A percentile compares a stretch with the other conserved stretches of the same genome.
phyloP scores from a whole-genome alignment of 2,113 vertebrate genomes.

The Trogon melanurus region DNA sequence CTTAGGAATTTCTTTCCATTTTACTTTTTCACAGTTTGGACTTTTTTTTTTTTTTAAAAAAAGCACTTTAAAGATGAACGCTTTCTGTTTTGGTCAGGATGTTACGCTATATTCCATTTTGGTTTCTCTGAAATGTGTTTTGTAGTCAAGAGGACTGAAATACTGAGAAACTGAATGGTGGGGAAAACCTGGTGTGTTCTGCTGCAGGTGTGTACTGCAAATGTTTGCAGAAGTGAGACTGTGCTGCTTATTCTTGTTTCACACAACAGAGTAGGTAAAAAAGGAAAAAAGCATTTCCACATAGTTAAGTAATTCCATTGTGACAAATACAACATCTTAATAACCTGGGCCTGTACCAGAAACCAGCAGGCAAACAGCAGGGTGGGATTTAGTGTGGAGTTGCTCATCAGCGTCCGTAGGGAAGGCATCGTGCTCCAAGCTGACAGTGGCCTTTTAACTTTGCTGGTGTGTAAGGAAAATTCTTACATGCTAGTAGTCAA shows the following conservation, averaged over 20 bases:
- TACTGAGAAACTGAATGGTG: not conserved
- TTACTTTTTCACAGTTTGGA: not conserved
- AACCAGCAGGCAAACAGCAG: not conserved
- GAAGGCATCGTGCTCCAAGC: not conserved
- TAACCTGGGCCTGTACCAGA: not conserved
- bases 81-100: not conserved
- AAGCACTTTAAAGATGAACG: not conserved
- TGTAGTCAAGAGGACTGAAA: not conserved
- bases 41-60: not conserved
- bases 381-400: not conserved
- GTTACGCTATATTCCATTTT: not conserved
- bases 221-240: not conserved
- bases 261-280: not conserved
- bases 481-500: not conserved
- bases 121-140: not conserved
- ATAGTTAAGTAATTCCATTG: not conserved
- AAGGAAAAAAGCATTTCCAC: not conserved
- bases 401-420: not conserved
- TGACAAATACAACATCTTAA: not conserved
- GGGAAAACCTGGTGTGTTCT: not conserved
- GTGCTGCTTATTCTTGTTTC: not conserved
- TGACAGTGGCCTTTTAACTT: slow-evolving; percentile 15
- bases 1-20: not conserved
- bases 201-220: not conserved
- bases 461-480: not conserved